Evolutionary conservation across 37 sponge, comb jelly and placozoan genomes (phyloP).

Genomic region (Amphimedon queenslandica): DNA sequence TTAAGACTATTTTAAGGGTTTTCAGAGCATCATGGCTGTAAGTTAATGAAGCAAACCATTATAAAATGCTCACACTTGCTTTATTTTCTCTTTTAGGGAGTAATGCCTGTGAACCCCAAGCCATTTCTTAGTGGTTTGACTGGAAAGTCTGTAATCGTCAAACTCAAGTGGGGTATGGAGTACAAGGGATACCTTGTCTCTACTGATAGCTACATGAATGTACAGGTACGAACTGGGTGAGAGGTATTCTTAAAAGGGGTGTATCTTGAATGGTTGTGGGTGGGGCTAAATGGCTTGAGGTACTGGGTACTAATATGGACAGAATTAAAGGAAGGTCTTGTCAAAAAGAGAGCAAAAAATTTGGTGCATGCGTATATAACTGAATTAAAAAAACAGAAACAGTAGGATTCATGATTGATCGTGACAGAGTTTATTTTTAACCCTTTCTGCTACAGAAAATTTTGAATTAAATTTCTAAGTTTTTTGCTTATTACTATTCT

Average conservation of each 20-base stretch:
- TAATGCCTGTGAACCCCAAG: conserved; percentile 95
- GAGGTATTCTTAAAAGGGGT: no score
- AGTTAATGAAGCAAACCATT: neutral
- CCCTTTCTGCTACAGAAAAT: no score
- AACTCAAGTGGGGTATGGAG: conserved; percentile 99
- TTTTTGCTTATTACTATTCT: no score
- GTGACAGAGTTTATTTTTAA: no score
- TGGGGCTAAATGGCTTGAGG: neutral
- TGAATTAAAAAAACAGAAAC: no score
- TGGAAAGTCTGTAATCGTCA: conserved; percentile 96
- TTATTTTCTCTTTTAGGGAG: neutral
- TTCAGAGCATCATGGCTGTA: neutral
- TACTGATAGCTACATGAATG: conserved; percentile 97
- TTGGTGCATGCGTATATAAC: no score
- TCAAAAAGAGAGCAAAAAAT: no score
- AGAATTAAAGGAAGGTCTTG: neutral
- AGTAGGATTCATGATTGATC: no score
- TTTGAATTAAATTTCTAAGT: no score
- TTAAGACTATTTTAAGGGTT: no score
- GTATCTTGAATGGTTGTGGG: neutral
- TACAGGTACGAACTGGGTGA: no score
- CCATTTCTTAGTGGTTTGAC: conserved; percentile 96
- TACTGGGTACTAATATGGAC: no score
- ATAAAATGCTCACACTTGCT: neutral
- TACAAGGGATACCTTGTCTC: conserved; percentile 97